These are phyloP conservation scores for Oryzias celebensis DNA, from an alignment of 2,113 vertebrate species.

Conservation along the genomic window DNA sequence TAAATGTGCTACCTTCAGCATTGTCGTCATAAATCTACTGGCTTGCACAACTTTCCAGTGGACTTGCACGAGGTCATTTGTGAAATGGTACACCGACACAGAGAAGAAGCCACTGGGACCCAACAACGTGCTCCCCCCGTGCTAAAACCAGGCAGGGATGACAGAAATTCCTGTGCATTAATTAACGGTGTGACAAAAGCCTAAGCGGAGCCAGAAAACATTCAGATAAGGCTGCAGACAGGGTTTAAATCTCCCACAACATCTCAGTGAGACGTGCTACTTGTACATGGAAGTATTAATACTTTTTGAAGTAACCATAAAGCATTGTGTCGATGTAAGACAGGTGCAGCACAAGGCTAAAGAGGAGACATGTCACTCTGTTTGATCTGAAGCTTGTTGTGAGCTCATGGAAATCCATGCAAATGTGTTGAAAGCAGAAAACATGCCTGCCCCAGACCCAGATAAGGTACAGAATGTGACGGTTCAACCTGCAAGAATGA, in stretches of 20 bases:
- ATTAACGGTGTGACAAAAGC: conserved; percentile 36
- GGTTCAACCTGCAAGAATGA: background rate
- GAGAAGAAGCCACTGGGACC: conserved; percentile 14
- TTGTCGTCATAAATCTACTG: too few species aligned
- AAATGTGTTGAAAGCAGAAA: background rate
- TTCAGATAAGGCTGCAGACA: conserved; percentile 51
- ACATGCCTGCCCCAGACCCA: background rate
- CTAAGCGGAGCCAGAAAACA: conserved; percentile 11
- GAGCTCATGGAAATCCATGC: background rate
- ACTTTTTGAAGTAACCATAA: conserved; percentile 59
- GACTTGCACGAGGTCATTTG: conserved; percentile 25
- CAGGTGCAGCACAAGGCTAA: conserved; percentile 46
- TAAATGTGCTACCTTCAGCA: too few species aligned
- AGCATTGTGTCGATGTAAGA: conserved; percentile 35
- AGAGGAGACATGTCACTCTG: conserved; percentile 9
- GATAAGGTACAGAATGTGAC: background rate
- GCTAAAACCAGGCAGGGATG: conserved; percentile 6
- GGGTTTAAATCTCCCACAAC: conserved; percentile 30
- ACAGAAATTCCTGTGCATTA: conserved; percentile 39
- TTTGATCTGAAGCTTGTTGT: background rate
- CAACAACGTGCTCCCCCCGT: conserved; percentile 6
- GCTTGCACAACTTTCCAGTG: too few species aligned
- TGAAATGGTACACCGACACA: conserved; percentile 24
- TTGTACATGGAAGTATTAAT: conserved; percentile 63
- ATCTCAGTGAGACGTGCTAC: background rate